Percentiles rank a stretch among this genome's conserved stretches.
Evolutionary conservation across 2,888 invertebrate species (phyloP).

Genomic region (Lamellibrachia columna): DNA sequence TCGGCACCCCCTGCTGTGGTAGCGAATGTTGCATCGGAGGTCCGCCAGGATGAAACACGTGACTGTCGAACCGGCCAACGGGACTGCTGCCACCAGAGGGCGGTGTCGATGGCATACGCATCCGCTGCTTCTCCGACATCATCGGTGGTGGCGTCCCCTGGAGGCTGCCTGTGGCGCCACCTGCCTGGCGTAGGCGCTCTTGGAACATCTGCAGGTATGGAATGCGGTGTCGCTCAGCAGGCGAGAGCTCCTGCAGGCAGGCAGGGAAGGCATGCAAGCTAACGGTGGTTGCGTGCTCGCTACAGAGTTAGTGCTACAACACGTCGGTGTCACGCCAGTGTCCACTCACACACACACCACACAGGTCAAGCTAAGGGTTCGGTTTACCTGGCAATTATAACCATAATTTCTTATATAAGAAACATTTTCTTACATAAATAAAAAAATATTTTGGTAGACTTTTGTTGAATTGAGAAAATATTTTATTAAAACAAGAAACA

Average conservation of each 20-base stretch:
- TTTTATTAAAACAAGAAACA: too few relatives aligned
- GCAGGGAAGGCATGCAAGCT: conserved; percentile 6
- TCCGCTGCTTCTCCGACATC: background rate
- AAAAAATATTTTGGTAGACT: too few relatives aligned
- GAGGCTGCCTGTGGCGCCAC: conserved; percentile 20
- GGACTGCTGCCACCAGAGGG: conserved; percentile 6
- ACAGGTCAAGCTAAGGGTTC: background rate
- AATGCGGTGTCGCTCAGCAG: conserved; percentile 33
- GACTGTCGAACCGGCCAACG: background rate
- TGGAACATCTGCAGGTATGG: conserved; percentile 49
- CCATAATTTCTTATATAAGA: too few relatives aligned
- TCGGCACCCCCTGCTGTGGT: background rate
- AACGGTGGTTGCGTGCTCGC: background rate
- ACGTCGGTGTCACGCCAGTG: background rate
- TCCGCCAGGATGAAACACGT: background rate
- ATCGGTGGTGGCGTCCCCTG: conserved; percentile 13
- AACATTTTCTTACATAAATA: too few relatives aligned
- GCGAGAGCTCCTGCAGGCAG: conserved; percentile 26
- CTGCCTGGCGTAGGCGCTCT: conserved; percentile 56
- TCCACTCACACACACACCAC: too few relatives aligned
- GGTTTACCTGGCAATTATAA: background rate
- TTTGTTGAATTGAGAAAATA: too few relatives aligned
- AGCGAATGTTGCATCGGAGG: background rate
- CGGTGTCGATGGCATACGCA: background rate
- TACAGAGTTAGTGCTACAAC: background rate